Base-by-base conservation (phyloP, 2,113 vertebrate species). In the Madoqua kirkii region DNA sequence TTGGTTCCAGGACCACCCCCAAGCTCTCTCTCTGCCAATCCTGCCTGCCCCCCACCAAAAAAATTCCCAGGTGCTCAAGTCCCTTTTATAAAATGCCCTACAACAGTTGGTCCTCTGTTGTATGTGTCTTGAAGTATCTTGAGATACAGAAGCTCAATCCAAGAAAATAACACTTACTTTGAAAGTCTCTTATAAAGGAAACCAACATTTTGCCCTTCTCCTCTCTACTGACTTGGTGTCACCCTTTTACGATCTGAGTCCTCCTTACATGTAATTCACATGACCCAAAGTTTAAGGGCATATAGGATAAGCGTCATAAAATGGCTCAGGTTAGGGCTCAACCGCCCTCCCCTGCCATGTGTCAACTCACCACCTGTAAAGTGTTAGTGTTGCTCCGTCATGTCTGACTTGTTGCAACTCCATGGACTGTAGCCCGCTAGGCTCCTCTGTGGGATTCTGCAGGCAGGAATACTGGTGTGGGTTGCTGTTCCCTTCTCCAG, bases 101-200 rank as follows among this genome's bases (percentile, higher is more conserved):
- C 45, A 81, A 50, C 9, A 81, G 78, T 81, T 50, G 45, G 29
- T 29, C 78, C 78, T 79, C 29, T 50, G 31, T 16, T n/a, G 12
- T 36, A 52, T 29, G 52, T 87, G 29, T 87, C 64, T 88, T 84
- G 36, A 93, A 78, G 33, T 81, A 93, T 48, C 74, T 78, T 3
- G 23, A 57, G 90, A 57, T 64, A 36, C 2, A 16, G 27, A 88
- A 31, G 25, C 40, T 87, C 6, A 19, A 6, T 54, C 21, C 60
- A 83, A 76, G 45, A 83, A 79, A 81, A 93, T 16, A 29, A 67
- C 89, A 79, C 67, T 84, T 54, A n/a, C 76, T 79, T 36, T 50
- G 74, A 50, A 87, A 79, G 31, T 91, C 45, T 84, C 36, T 48
- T 36, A 25, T 23, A 78, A 60, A 64, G 83, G 74, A 93, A 64